Percentiles rank a stretch among this genome's conserved stretches.
These are phyloP conservation scores for Onthophagus sagittarius DNA, from an alignment of 2,888 invertebrate genomes.

Conservation along the genomic window DNA sequence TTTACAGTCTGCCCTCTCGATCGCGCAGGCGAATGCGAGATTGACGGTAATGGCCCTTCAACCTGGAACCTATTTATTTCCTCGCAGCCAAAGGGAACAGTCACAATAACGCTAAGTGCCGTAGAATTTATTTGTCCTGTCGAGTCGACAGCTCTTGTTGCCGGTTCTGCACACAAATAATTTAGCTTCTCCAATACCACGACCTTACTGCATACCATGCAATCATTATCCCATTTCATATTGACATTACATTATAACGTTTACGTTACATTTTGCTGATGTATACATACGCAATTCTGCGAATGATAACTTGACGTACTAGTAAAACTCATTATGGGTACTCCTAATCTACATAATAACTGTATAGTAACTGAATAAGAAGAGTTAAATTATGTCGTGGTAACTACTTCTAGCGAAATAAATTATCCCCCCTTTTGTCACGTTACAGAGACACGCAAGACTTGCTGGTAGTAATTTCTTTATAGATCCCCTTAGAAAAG, in stretches of 20 bases:
- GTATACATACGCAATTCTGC: not conserved
- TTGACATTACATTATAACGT: not conserved
- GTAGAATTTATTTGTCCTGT: constrained; percentile 7
- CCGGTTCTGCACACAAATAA: not conserved
- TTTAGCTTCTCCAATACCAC: not conserved
- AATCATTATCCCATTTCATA: not conserved
- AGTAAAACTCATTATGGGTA: too few relatives aligned
- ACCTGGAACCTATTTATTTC: constrained; percentile 1
- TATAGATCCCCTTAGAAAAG: not conserved
- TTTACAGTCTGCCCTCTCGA: constrained; percentile 3
- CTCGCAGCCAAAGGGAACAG: not conserved
- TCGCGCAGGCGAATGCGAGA: not conserved
- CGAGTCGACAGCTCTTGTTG: not conserved
- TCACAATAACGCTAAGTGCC: constrained; percentile 5
- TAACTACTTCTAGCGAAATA: not conserved
- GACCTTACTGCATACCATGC: not conserved
- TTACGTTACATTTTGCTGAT: not conserved
- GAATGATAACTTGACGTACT: not conserved
- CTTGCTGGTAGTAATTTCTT: not conserved
- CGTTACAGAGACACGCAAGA: not conserved
- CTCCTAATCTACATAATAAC: too few relatives aligned
- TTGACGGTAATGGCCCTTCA: constrained; percentile 8
- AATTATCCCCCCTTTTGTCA: not conserved
- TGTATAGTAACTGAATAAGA: too few relatives aligned
- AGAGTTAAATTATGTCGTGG: too few relatives aligned